phyloP scores from a whole-genome alignment of 2,797 vertebrate species.

The Leontopithecus rosalia region DNA sequence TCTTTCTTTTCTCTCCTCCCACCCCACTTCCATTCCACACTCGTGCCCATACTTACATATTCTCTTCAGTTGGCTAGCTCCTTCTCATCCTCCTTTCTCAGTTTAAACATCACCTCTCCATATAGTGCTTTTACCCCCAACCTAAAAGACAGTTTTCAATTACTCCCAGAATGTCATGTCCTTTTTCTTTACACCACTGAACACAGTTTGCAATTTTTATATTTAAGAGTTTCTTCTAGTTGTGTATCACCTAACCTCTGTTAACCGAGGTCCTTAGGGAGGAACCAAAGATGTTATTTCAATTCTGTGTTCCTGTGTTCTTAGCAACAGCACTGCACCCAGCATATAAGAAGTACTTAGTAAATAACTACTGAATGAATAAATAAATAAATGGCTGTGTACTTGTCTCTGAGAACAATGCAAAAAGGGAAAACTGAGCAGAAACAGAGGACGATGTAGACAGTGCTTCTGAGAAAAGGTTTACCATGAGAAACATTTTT shows the following conservation, averaged over 20 bases:
- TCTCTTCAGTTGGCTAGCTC: neutral
- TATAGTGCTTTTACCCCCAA: neutral
- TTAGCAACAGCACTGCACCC: neutral
- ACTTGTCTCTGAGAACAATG: neutral
- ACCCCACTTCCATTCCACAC: neutral
- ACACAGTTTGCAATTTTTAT: neutral
- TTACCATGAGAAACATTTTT: neutral
- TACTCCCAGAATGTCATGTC: neutral
- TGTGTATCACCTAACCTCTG: neutral
- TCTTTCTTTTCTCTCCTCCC: neutral
- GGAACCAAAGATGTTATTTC: neutral
- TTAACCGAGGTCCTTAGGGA: neutral
- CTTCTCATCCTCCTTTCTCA: neutral
- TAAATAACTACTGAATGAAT: neutral
- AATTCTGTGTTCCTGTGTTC: neutral
- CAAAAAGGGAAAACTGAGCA: neutral
- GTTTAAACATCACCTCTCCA: neutral
- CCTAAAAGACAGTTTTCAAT: neutral
- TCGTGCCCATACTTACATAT: neutral
- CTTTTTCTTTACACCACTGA: neutral
- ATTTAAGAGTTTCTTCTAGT: neutral
- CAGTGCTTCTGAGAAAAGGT: neutral
- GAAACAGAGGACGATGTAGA: neutral
- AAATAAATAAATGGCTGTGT: neutral
- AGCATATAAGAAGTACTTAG: neutral